Conservation (phyloP, 1,140 invertebrate species). For the Chironomus striatipennis region DNA sequence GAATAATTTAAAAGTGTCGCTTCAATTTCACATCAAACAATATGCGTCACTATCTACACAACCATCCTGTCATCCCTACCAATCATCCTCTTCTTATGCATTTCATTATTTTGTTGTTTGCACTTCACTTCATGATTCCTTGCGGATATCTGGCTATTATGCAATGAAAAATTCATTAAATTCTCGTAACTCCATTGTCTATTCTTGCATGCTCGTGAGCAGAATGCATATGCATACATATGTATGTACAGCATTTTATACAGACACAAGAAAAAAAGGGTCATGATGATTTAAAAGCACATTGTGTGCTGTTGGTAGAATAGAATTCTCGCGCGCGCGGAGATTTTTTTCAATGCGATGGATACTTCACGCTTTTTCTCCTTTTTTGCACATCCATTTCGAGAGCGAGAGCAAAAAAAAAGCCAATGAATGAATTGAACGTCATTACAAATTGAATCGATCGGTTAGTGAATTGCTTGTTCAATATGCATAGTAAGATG, state of each 20-base stretch:
- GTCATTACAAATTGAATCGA: neutral
- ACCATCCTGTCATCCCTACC: neutral
- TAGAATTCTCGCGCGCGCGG: neutral
- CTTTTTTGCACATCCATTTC: neutral
- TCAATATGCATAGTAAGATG: no score
- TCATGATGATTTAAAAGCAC: conserved; percentile 1
- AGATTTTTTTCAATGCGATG: neutral
- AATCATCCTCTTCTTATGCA: neutral
- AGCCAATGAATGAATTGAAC: neutral
- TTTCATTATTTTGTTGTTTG: neutral
- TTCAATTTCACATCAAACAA: no score
- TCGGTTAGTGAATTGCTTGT: no score
- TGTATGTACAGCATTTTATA: neutral
- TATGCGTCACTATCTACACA: no score
- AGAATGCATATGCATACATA: neutral
- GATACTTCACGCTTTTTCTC: neutral
- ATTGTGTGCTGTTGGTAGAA: neutral
- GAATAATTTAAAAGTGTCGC: no score
- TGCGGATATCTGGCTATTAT: neutral
- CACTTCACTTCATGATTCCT: conserved; percentile 11
- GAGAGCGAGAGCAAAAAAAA: neutral
- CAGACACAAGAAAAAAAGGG: neutral
- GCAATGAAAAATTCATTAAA: conserved; percentile 22
- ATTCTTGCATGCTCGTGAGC: no score
- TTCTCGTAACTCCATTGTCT: conserved; percentile 17